A percentile compares a stretch with the other conserved stretches of the same genome.
These are phyloP conservation scores for Tamias sibiricus DNA, from an alignment of 2,113 vertebrate genomes.

Conservation along the genomic window DNA sequence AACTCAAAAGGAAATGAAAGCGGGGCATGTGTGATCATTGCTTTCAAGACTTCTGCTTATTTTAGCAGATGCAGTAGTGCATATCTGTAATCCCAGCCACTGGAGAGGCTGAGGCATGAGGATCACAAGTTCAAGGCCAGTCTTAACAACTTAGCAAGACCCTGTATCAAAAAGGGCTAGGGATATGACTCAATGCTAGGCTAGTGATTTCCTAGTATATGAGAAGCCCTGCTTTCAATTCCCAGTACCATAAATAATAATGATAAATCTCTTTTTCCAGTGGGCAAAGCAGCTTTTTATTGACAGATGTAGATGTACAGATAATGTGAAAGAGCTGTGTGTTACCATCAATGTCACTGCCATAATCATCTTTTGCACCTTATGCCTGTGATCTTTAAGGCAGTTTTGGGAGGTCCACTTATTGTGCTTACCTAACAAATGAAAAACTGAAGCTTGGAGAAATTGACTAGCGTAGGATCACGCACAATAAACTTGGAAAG, in stretches of 20 bases:
- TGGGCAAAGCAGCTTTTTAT: not conserved
- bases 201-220: no score
- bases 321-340: not conserved
- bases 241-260: no score
- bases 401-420: not conserved
- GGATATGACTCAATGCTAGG: no score
- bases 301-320: not conserved
- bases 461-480: not conserved
- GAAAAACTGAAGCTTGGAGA: not conserved
- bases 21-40: not conserved
- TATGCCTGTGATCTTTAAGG: not conserved
- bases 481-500: not conserved
- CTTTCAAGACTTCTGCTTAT: not conserved
- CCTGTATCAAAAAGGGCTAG: no score
- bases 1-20: not conserved
- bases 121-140: no score
- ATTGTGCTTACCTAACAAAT: not conserved
- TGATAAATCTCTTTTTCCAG: not conserved
- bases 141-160: no score
- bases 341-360: accelerated
- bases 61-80: not conserved
- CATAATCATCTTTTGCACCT: not conserved
- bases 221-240: no score
- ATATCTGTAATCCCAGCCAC: no score
- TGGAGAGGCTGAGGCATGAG: no score